Percentiles rank a stretch among this genome's conserved stretches.
These are phyloP conservation scores for Tolypeutes matacus DNA, from an alignment of 2,797 vertebrate species.

Conservation along the genomic window DNA sequence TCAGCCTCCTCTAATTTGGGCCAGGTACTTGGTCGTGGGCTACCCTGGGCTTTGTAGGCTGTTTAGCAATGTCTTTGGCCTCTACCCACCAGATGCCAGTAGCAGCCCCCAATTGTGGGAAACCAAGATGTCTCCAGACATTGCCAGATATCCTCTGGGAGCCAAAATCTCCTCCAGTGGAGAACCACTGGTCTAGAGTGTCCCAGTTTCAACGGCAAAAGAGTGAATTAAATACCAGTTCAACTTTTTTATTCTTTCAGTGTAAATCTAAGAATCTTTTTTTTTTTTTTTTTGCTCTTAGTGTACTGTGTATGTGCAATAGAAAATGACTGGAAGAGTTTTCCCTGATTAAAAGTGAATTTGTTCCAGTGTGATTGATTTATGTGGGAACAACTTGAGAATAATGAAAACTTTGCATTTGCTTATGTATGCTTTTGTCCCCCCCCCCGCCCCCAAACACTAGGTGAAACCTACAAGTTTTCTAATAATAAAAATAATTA, in stretches of 20 bases:
- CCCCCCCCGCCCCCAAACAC: neutral
- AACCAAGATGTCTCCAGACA: neutral
- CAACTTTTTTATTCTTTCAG: neutral
- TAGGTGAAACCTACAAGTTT: neutral
- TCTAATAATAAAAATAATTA: too few relatives aligned
- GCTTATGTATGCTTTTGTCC: neutral
- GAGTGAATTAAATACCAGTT: neutral
- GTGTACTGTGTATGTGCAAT: neutral
- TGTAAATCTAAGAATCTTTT: neutral
- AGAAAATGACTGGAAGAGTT: neutral
- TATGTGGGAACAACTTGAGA: conserved; percentile 12
- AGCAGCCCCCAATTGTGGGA: neutral
- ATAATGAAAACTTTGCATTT: neutral
- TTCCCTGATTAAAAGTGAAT: conserved; percentile 15
- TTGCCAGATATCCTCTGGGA: neutral
- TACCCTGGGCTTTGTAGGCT: neutral
- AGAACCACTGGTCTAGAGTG: neutral
- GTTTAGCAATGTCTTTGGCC: neutral
- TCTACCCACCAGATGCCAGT: neutral
- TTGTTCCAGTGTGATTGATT: neutral
- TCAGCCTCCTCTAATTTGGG: neutral
- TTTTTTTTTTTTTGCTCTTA: neutral
- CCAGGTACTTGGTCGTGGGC: neutral
- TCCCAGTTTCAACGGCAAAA: neutral
- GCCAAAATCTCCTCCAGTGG: neutral